A percentile compares a stretch with the other conserved stretches of the same genome.
Conservation (phyloP, 2,797 vertebrate genomes). For the Cygnus olor region DNA sequence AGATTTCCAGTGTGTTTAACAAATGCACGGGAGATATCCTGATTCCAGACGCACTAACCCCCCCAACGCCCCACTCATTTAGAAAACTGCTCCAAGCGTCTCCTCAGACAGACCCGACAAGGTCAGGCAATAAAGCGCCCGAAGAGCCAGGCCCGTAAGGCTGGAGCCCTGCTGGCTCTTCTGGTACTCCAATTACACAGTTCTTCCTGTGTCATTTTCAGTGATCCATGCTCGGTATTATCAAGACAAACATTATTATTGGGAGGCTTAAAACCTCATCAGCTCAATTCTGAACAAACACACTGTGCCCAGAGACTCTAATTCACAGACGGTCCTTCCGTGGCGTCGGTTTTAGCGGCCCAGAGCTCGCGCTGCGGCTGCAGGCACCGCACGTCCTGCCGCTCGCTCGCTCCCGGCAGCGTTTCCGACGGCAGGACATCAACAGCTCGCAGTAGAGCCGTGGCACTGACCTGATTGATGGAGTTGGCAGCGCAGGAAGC, state of each 20-base stretch:
- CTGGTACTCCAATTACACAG: neutral
- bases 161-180: neutral
- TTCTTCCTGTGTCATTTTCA: neutral
- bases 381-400: neutral
- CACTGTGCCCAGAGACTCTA: neutral
- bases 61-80: neutral
- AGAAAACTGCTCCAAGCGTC: neutral
- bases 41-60: neutral
- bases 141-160: neutral
- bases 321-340: neutral
- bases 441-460: neutral
- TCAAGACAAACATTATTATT: conserved; percentile 36
- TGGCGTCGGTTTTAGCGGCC: neutral
- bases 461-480: conserved; percentile 93
- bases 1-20: accelerated
- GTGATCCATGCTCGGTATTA: conserved; percentile 1
- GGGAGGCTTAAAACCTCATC: conserved; percentile 38
- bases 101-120: neutral
- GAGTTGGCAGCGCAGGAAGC: conserved; percentile 93
- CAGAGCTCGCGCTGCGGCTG: neutral
- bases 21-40: neutral
- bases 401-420: neutral
- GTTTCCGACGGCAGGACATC: accelerated
- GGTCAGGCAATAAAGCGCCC: neutral
- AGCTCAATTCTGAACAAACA: neutral